phyloP scores from a whole-genome alignment of 2,113 vertebrate genomes.

The Archocentrus centrarchus region DNA sequence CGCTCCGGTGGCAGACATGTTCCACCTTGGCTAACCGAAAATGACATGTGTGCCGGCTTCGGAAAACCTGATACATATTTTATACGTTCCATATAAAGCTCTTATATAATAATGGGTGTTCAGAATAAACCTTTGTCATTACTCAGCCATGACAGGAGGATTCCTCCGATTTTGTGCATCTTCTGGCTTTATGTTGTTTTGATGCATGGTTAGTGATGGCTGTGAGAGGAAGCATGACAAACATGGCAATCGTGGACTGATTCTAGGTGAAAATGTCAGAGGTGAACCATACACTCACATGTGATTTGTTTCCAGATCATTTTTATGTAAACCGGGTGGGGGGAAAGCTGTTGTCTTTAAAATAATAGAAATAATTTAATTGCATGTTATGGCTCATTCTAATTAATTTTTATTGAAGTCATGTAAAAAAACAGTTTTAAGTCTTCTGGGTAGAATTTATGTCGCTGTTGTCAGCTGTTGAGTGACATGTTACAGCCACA shows the following conservation, averaged over 20 bases:
- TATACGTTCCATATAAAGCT: slow-evolving; percentile 28
- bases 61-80: slow-evolving; percentile 59
- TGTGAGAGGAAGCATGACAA: neutral
- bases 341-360: neutral
- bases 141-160: neutral
- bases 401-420: neutral
- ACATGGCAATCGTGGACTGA: neutral
- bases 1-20: slow-evolving; percentile 49
- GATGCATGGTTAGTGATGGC: neutral
- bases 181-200: neutral
- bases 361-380: neutral
- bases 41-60: slow-evolving; percentile 35
- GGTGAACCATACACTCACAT: neutral
- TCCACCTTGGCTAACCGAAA: slow-evolving; percentile 66
- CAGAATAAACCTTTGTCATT: neutral
- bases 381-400: neutral
- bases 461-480: slow-evolving; percentile 19
- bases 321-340: neutral
- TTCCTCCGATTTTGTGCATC: neutral
- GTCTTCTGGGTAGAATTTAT: slow-evolving; percentile 33
- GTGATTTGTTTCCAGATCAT: neutral
- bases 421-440: neutral
- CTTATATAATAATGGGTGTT: slow-evolving; percentile 9
- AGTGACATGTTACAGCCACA: slow-evolving; percentile 23
- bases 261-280: neutral